Conservation (phyloP, 2,888 invertebrate genomes). For the Mimachlamys varia region DNA sequence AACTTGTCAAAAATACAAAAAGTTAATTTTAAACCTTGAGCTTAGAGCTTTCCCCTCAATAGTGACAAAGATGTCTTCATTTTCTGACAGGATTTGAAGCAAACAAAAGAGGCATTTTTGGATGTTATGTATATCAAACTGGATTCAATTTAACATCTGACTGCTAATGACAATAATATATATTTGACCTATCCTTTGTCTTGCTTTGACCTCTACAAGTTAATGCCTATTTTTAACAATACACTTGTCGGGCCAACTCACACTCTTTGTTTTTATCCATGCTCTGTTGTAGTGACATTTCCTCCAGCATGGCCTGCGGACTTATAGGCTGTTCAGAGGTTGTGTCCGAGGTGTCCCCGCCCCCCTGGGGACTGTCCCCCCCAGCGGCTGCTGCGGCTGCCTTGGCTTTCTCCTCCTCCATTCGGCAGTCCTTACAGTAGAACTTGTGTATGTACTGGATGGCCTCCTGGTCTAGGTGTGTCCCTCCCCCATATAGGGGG, state of each 20-base stretch:
- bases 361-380: constrained; percentile 46
- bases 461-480: constrained; percentile 73
- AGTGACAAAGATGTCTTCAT: too few species aligned
- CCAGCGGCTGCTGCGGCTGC: constrained; percentile 61
- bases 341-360: constrained; percentile 47
- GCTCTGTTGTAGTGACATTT: constrained; percentile 94
- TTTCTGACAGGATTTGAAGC: too few species aligned
- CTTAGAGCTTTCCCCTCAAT: too few species aligned
- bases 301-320: constrained; percentile 95
- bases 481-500: constrained; percentile 72
- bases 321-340: constrained; percentile 54
- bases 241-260: constrained; percentile 84
- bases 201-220: too few species aligned
- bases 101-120: too few species aligned
- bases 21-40: too few species aligned
- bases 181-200: too few species aligned
- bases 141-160: too few species aligned
- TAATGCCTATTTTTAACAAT: too few species aligned
- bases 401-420: constrained; percentile 72
- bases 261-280: constrained; percentile 99
- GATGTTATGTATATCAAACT: too few species aligned
- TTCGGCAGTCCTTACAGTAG: constrained; percentile 77
- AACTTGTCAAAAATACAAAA: too few species aligned
- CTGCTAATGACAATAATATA: too few species aligned
- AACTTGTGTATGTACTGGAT: constrained; percentile 77